These are phyloP conservation scores for Orchesellides sinensis DNA, from an alignment of 2,888 invertebrate species.

Conservation along the genomic window DNA sequence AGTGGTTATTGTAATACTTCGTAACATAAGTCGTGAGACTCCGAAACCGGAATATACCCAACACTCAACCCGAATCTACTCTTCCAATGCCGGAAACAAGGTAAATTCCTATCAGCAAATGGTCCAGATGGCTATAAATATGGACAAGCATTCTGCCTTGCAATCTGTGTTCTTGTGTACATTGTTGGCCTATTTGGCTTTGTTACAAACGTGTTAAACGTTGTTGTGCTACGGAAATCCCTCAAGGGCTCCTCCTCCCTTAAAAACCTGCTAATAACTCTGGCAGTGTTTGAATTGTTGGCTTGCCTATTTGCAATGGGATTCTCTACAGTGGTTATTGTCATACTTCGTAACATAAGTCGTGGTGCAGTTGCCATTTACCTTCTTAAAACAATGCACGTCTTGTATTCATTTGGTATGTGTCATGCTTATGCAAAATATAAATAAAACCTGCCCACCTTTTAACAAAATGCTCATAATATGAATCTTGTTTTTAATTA, in stretches of 20 bases:
- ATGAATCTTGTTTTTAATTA: not conserved
- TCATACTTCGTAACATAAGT: slow-evolving; percentile 2
- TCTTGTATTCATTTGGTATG: slow-evolving; percentile 16
- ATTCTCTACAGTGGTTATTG: slow-evolving; percentile 13
- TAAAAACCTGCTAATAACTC: slow-evolving; percentile 27
- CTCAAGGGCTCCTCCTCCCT: slow-evolving; percentile 36
- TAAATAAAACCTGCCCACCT: no score
- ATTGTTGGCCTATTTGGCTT: slow-evolving; percentile 39
- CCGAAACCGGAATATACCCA: slow-evolving; percentile 26
- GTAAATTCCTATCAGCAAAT: slow-evolving; percentile 3
- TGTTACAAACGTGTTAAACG: slow-evolving; percentile 46
- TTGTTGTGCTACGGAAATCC: slow-evolving; percentile 24
- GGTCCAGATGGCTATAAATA: not conserved
- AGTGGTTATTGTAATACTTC: not conserved
- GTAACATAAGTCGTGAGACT: no score
- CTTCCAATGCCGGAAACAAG: slow-evolving; percentile 28
- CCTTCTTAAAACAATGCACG: not conserved
- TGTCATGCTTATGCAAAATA: not conserved
- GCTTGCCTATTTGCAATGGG: slow-evolving; percentile 27
- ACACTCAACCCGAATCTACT: not conserved
- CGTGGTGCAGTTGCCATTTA: slow-evolving; percentile 2
- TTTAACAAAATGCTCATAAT: no score
- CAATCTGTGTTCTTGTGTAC: slow-evolving; percentile 12
- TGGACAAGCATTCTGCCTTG: slow-evolving; percentile 4
- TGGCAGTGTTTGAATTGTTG: slow-evolving; percentile 39